Percentiles rank a stretch among this genome's conserved stretches.
phyloP scores from a whole-genome alignment of 2,113 vertebrate genomes.

The Triplophysa tibetana region DNA sequence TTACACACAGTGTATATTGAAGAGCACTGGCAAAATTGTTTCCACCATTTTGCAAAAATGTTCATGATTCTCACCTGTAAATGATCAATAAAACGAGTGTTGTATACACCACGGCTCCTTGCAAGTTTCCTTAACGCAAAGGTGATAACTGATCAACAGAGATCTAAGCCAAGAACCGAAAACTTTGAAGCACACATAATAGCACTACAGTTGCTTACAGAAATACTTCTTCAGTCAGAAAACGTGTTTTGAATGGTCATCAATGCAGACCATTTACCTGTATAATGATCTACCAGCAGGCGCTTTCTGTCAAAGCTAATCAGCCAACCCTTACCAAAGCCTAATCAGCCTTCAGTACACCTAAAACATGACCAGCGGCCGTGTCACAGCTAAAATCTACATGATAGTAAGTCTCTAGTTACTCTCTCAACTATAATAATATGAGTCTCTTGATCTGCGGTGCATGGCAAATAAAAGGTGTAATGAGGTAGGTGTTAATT shows the following conservation, averaged over 20 bases:
- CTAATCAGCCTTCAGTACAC: constrained; percentile 1
- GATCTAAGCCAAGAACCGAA: no score
- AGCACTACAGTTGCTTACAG: no score
- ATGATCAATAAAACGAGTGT: no score
- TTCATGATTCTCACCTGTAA: no score
- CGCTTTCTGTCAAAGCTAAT: neutral
- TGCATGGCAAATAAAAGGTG: constrained; percentile 16
- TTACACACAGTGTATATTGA: neutral
- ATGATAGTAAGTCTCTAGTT: neutral
- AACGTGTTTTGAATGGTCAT: neutral
- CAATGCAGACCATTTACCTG: neutral
- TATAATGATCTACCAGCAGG: no score
- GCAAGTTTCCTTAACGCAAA: no score
- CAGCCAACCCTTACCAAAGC: neutral
- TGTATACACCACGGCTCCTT: no score
- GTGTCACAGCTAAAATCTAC: neutral
- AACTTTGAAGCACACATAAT: no score
- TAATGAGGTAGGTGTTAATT: constrained; percentile 32
- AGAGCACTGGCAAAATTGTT: no score
- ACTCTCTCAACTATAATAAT: neutral
- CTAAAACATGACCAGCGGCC: neutral
- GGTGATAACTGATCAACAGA: no score
- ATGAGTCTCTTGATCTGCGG: constrained; percentile 23
- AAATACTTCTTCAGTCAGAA: neutral
- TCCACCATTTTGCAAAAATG: no score